Evolutionary conservation across 2,797 vertebrate genomes (phyloP).

Genomic region (Pangasius krempfi): DNA sequence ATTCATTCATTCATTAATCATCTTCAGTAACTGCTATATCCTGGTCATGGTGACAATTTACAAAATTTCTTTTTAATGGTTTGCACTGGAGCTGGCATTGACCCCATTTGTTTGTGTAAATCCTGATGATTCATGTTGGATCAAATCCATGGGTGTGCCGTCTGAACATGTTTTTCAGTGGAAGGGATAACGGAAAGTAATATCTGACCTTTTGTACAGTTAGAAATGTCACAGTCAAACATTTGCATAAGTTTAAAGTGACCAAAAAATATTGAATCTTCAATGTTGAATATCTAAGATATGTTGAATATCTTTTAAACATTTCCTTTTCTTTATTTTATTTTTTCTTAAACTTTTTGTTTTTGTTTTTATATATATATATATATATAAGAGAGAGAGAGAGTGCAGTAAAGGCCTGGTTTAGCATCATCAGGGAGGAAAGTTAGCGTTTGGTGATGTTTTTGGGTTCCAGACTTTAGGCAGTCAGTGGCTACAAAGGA

Average conservation of each 20-base stretch:
- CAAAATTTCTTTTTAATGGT: no score
- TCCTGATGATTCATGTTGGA: neutral
- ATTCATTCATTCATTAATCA: neutral
- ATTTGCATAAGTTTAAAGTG: neutral
- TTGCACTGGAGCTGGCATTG: neutral
- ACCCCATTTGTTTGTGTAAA: neutral
- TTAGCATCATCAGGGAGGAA: neutral
- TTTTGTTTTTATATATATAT: no score
- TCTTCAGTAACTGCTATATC: neutral
- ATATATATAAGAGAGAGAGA: no score
- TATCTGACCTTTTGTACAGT: neutral
- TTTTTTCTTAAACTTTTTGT: no score
- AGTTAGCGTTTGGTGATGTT: neutral
- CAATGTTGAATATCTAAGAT: no score
- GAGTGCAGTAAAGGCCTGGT: neutral
- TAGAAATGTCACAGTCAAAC: neutral
- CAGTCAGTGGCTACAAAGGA: neutral
- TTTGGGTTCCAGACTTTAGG: neutral
- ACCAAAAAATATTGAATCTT: no score
- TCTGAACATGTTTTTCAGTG: neutral
- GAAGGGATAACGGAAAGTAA: neutral
- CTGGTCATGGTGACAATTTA: neutral
- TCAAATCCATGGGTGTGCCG: neutral
- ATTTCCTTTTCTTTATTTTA: no score
- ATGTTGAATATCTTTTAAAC: no score